Evolutionary conservation across 2,113 vertebrate genomes (phyloP).

Genomic region (Coptodon rendalli): DNA sequence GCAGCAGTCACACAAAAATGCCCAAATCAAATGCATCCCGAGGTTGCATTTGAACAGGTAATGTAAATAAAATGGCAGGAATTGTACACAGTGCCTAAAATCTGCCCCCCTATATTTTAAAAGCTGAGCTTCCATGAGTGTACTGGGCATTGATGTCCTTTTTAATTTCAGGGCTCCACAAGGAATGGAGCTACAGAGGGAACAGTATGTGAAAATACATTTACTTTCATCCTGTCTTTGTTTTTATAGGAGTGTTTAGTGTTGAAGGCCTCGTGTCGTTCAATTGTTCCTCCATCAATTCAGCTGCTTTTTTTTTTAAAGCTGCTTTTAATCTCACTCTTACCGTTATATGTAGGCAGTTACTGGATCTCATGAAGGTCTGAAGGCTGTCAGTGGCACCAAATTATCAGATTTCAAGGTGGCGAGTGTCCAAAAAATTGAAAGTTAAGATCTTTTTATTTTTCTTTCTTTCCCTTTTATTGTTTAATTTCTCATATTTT

Average conservation of each 20-base stretch:
- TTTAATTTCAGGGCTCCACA: not conserved
- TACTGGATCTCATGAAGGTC: not conserved
- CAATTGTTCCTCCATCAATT: not conserved
- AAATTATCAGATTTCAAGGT: not conserved
- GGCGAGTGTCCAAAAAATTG: not conserved
- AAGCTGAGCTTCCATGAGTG: not conserved
- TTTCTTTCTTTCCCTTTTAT: not conserved
- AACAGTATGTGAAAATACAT: not conserved
- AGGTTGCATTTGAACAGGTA: not conserved
- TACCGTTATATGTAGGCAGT: not conserved
- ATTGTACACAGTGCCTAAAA: not conserved
- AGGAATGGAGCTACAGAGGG: not conserved
- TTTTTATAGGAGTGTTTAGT: not conserved
- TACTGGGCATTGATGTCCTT: not conserved
- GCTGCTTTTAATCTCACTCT: not conserved
- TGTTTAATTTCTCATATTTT: not conserved
- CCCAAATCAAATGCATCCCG: not conserved
- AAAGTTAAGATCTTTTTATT: not conserved
- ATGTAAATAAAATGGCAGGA: not conserved
- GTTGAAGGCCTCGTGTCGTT: not conserved
- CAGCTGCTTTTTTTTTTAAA: not conserved
- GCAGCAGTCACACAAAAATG: not conserved
- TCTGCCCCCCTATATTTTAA: not conserved
- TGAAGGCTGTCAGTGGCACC: not conserved
- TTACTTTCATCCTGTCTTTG: not conserved